Evolutionary conservation across 2,888 invertebrate species (phyloP).

Genomic region (Malthinus flaveolus): DNA sequence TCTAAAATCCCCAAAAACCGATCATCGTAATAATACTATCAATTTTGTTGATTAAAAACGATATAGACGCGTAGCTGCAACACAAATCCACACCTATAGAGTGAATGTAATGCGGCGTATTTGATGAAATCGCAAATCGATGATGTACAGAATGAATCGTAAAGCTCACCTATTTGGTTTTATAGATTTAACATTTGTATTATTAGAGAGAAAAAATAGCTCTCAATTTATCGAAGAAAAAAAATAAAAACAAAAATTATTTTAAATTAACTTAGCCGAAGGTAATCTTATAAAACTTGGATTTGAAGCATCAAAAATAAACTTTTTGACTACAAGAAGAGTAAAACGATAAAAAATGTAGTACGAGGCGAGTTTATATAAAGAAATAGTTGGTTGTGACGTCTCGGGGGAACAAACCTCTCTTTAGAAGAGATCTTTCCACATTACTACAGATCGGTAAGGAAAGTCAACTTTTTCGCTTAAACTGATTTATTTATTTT

Average conservation of each 20-base stretch:
- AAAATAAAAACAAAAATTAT: not conserved
- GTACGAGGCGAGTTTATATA: slow-evolving; percentile 23
- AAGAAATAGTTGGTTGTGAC: slow-evolving; percentile 19
- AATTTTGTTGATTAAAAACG: not conserved
- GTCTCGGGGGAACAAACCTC: slow-evolving; percentile 18
- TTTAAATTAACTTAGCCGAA: slow-evolving; percentile 16
- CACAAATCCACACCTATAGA: slow-evolving; percentile 7
- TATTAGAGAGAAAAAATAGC: too few species aligned
- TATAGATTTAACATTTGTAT: not conserved
- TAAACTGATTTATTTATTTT: slow-evolving; percentile 1
- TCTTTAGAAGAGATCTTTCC: slow-evolving; percentile 14
- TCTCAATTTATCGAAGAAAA: too few species aligned
- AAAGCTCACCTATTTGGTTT: not conserved
- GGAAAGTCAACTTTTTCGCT: slow-evolving; percentile 17
- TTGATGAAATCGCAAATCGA: slow-evolving; percentile 24
- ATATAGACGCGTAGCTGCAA: not conserved
- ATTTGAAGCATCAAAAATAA: slow-evolving; percentile 28
- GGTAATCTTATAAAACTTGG: slow-evolving; percentile 28
- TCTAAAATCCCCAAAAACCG: slow-evolving; percentile 7
- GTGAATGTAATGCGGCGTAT: slow-evolving; percentile 11
- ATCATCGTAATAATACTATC: not conserved
- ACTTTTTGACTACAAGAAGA: slow-evolving; percentile 23
- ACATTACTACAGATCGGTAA: slow-evolving; percentile 19
- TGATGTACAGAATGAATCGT: slow-evolving; percentile 17
- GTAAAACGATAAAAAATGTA: slow-evolving; percentile 32